Evolutionary conservation across 2,113 vertebrate species (phyloP), one percentile per base, ranked within the genome.

Genomic region (Narcine bancroftii): DNA sequence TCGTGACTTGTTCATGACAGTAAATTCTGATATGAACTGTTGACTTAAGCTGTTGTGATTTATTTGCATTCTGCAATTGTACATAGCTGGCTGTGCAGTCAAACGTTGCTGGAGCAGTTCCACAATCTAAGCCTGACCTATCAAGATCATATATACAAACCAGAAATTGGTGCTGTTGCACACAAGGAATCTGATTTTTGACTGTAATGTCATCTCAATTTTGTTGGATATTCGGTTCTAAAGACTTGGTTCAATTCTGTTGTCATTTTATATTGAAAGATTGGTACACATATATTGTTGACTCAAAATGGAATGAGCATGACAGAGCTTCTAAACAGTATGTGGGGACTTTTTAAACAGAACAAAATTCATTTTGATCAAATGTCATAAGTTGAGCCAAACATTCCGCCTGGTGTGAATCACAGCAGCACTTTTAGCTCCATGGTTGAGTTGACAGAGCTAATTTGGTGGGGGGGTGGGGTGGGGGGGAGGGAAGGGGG

Each of bases 321-420:
- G 89, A 45, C 89, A 71, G 89, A 26, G 11, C 13, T 69, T 26
- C 89, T 91, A 91, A 91, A 91, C 89, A 91, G 47, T 91, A 45
- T 71, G 63, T 69, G 63, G 65, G 63, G 39, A 15, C 39, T 91
- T 91, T 91, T 91, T 71, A 91, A 71, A 91, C 89, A 91, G 47
- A 91, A 60, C 89, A 91, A 69, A 91, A 60, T 91, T 91, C 24
- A 29, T 71, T 69, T 91, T 66, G 89, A 69, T 71, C 21, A 91
- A 91, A 91, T 91, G 47, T 45, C 71, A 21, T 87, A 69, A 47
- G 42, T 42, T 45, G 39, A 3, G 39, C 63, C 89, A 91, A 69
- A 13, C 45, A 91, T 26, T 66, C 45, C 89, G 29, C 63, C 47
- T 91, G 63, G 65, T 91, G 89, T 47, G 65, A 91, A 47, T 66